Percentiles rank a stretch among this genome's conserved stretches.
phyloP scores from a whole-genome alignment of 2,888 invertebrate species.

The Oscheius sp. region DNA sequence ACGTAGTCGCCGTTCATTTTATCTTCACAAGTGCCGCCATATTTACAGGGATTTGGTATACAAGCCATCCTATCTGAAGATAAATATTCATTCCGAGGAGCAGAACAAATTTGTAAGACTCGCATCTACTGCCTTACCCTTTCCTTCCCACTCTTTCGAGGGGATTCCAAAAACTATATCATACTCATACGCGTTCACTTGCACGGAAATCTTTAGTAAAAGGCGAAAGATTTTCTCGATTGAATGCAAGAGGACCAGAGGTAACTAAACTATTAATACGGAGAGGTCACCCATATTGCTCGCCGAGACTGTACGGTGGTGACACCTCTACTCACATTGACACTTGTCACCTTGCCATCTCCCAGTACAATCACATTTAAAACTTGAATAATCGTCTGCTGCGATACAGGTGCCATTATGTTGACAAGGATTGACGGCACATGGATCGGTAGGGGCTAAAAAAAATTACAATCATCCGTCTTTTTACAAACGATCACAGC shows the following conservation, averaged over 20 bases:
- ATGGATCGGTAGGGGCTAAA: not conserved
- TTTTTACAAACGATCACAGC: not conserved
- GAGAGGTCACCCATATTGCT: not conserved
- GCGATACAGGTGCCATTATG: not conserved
- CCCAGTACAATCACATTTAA: not conserved
- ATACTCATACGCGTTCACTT: slow-evolving; percentile 45
- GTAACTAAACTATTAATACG: no score
- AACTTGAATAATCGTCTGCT: not conserved
- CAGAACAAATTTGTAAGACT: not conserved
- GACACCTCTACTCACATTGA: not conserved
- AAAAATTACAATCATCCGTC: not conserved
- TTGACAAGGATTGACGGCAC: not conserved
- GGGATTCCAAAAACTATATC: slow-evolving; percentile 49
- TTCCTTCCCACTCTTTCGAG: slow-evolving; percentile 52
- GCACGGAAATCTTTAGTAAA: slow-evolving; percentile 70
- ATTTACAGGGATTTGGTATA: not conserved
- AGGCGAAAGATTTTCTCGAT: slow-evolving; percentile 67
- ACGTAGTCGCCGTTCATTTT: not conserved
- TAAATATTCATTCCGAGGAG: not conserved
- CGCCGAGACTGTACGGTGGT: not conserved
- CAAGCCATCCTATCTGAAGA: not conserved
- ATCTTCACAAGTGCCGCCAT: not conserved
- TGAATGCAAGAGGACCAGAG: slow-evolving; percentile 29
- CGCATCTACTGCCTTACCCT: not conserved
- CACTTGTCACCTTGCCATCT: not conserved